These are phyloP conservation scores for Platanista minor DNA, from an alignment of 2,113 vertebrate species.

Conservation along the genomic window DNA sequence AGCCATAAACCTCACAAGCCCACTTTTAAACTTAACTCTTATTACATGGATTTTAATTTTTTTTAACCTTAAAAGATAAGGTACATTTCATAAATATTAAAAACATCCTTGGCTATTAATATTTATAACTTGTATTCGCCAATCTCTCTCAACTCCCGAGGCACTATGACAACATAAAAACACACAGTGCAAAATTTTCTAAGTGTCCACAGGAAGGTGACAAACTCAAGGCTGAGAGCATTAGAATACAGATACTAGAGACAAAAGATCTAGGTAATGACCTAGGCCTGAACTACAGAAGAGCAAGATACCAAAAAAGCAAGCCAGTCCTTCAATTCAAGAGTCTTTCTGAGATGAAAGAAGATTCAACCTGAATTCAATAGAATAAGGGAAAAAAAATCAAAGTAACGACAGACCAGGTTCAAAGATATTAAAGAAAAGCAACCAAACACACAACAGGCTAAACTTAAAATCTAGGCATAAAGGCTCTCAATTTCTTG, in stretches of 20 bases:
- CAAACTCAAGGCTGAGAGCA: not conserved
- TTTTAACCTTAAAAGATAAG: not conserved
- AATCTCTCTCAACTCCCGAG: not conserved
- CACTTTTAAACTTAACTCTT: slow-evolving; percentile 41
- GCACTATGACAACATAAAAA: slow-evolving; percentile 14
- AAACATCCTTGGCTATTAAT: not conserved
- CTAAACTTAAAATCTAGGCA: not conserved
- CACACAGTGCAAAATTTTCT: not conserved
- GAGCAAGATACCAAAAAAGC: not conserved
- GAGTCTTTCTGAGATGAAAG: not conserved
- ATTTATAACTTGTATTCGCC: not conserved
- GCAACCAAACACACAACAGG: not conserved
- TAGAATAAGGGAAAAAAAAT: fast-evolving
- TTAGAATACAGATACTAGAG: not conserved
- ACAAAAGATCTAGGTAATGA: not conserved
- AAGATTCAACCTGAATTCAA: not conserved
- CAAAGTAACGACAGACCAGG: not conserved
- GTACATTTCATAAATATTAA: not conserved
- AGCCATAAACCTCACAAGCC: not conserved
- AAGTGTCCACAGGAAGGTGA: not conserved
- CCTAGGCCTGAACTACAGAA: not conserved
- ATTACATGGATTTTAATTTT: not conserved
- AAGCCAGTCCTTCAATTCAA: not conserved
- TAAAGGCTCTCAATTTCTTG: not conserved
- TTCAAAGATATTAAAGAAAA: not conserved